Conservation (phyloP, 2,113 vertebrate species). For the Equus quagga region DNA sequence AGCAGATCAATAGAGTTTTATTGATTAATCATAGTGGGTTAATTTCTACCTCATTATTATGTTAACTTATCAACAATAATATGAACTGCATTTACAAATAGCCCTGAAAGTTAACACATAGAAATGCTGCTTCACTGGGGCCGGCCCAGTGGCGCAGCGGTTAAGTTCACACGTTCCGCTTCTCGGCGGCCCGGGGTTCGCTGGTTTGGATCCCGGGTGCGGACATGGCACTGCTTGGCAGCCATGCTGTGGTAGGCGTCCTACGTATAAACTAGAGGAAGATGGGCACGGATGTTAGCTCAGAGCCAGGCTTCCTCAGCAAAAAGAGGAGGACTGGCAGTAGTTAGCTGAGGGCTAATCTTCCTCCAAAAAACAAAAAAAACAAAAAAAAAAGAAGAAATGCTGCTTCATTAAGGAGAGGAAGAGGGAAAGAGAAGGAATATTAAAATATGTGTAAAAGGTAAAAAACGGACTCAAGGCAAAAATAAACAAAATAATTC, state of each 20-base stretch:
- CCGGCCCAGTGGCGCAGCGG: too few species aligned
- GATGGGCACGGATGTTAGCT: too few species aligned
- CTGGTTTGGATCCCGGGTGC: too few species aligned
- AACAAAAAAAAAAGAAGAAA: background rate
- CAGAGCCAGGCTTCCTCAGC: too few species aligned
- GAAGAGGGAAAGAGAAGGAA: background rate
- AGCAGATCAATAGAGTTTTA: background rate
- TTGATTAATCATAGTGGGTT: background rate
- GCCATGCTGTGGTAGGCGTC: too few species aligned
- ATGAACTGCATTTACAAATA: background rate
- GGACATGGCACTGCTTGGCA: too few species aligned
- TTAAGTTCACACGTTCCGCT: too few species aligned
- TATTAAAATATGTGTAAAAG: conserved; percentile 15
- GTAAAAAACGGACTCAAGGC: background rate
- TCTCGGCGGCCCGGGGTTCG: too few species aligned
- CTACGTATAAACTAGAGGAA: too few species aligned
- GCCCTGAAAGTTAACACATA: background rate
- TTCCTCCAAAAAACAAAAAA: too few species aligned
- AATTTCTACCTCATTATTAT: background rate
- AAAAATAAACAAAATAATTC: background rate
- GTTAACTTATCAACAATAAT: conserved; percentile 10
- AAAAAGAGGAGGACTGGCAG: too few species aligned
- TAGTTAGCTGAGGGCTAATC: too few species aligned
- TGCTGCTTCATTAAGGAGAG: conserved; percentile 12
- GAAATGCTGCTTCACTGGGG: background rate